Evolutionary conservation across 2,113 vertebrate genomes (phyloP).

Genomic region (Nematolebias whitei): DNA sequence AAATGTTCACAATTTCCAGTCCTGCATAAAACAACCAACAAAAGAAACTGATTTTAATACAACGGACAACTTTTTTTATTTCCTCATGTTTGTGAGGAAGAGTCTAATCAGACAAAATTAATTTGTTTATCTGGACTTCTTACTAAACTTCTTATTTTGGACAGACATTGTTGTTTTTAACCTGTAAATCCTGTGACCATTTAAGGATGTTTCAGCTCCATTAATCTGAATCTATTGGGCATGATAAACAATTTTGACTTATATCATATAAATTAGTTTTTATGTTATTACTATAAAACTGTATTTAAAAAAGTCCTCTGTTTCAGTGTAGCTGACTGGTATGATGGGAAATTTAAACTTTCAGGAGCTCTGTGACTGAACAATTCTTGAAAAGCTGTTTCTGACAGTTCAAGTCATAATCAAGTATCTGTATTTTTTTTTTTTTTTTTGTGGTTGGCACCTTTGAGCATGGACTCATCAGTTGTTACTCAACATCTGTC

Average conservation of each 20-base stretch:
- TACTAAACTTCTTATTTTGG: not conserved
- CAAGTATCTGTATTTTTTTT: too few species aligned
- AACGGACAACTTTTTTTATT: too few species aligned
- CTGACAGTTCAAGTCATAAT: not conserved
- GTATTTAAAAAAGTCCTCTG: not conserved
- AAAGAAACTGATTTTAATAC: too few species aligned
- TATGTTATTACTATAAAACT: too few species aligned
- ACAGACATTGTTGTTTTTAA: not conserved
- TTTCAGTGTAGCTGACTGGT: not conserved
- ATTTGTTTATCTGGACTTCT: not conserved
- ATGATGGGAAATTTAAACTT: not conserved
- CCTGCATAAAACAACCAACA: too few species aligned
- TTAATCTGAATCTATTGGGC: not conserved
- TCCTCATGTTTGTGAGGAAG: too few species aligned
- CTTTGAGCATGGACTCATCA: not conserved
- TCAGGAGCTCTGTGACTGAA: too few species aligned
- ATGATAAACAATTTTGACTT: not conserved
- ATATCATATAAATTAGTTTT: not conserved
- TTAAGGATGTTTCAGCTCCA: not conserved
- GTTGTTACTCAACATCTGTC: not conserved
- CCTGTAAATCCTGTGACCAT: not conserved
- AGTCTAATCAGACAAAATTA: not conserved
- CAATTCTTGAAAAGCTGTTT: too few species aligned
- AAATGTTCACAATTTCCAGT: not conserved
- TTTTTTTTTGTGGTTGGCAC: not conserved